Conservation (phyloP, 1,140 invertebrate genomes). For the Brachionus asplanchnoidis region DNA sequence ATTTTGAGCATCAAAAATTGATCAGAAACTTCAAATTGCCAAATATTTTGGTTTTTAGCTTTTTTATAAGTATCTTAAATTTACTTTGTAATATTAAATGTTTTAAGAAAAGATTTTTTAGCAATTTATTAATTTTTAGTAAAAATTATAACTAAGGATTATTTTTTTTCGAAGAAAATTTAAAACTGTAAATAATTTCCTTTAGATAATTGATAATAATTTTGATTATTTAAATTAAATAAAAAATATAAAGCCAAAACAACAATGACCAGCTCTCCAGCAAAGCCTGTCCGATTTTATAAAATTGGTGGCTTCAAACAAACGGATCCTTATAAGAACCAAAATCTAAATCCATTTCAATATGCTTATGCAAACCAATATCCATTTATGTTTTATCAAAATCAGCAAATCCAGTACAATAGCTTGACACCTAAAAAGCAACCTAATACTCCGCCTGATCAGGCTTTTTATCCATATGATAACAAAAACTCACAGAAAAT, state of each 20-base stretch:
- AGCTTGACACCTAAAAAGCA: background rate
- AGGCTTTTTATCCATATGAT: background rate
- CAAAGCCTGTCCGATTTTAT: background rate
- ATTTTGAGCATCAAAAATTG: no score
- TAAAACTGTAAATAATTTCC: no score
- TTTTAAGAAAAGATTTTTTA: no score
- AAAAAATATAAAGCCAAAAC: background rate
- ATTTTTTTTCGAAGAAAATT: no score
- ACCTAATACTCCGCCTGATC: background rate
- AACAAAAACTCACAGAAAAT: background rate
- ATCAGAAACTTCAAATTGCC: no score
- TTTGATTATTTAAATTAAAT: background rate
- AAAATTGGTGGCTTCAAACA: constrained; percentile 26
- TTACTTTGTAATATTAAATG: no score
- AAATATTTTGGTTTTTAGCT: no score
- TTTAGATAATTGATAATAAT: no score
- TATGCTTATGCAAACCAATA: background rate
- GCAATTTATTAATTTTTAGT: no score
- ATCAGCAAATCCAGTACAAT: background rate
- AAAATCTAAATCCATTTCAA: constrained; percentile 10
- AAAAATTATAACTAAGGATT: no score
- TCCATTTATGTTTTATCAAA: constrained; percentile 1
- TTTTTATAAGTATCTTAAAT: no score
- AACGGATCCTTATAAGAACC: background rate
- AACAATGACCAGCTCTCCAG: background rate